Evolutionary conservation across 2,797 vertebrate genomes (phyloP).

Genomic region (Enteromius thamalakanensis): DNA sequence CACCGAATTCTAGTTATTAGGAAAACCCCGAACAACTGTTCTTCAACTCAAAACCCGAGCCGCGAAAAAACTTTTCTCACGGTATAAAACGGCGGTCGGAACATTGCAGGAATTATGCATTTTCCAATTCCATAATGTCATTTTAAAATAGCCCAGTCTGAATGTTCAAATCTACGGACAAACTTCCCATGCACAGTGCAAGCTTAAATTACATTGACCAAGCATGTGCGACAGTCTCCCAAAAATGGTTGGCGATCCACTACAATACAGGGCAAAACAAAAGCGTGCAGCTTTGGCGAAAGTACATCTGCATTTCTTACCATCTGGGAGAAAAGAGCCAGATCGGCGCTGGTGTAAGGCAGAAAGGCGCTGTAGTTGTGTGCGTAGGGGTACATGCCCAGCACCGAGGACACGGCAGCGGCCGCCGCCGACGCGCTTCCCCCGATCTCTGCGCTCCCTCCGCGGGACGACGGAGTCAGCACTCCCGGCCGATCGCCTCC

Average conservation of each 20-base stretch:
- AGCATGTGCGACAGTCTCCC: not conserved
- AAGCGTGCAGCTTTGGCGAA: not conserved
- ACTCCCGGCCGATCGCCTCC: slow-evolving; percentile 89
- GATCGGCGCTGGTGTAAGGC: slow-evolving; percentile 92
- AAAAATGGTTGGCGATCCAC: not conserved
- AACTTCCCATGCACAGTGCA: slow-evolving; percentile 5
- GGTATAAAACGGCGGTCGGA: not conserved
- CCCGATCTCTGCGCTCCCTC: slow-evolving; percentile 84
- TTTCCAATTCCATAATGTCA: not conserved
- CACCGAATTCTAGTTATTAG: not conserved
- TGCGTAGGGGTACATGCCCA: slow-evolving; percentile 95
- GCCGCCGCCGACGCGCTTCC: slow-evolving; percentile 84
- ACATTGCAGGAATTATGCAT: not conserved
- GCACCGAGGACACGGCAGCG: slow-evolving; percentile 88
- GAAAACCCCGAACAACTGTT: not conserved
- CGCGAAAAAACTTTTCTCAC: slow-evolving; percentile 6
- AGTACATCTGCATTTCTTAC: slow-evolving; percentile 74
- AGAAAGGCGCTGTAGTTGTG: slow-evolving; percentile 97
- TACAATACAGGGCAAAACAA: not conserved
- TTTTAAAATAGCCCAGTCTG: not conserved
- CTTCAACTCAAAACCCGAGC: not conserved
- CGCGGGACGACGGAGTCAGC: slow-evolving; percentile 87
- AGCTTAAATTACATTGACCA: not conserved
- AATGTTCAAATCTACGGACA: not conserved
- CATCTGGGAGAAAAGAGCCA: slow-evolving; percentile 97